Conservation (phyloP, 2,888 invertebrate genomes). For the Himalopsyche japonica region DNA sequence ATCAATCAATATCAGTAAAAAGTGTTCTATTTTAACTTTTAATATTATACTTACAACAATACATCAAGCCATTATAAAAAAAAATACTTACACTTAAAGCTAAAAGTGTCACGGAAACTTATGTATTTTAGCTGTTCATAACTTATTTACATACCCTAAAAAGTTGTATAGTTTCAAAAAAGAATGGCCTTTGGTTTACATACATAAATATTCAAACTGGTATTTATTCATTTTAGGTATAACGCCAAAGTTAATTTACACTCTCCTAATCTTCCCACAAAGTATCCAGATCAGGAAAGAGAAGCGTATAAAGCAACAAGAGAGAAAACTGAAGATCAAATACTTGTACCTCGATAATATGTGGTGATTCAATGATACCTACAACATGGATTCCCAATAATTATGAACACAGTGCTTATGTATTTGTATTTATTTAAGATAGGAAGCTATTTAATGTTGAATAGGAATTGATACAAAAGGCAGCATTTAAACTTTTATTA, state of each 20-base stretch:
- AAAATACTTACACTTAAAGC: too few relatives aligned
- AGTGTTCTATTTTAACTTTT: too few relatives aligned
- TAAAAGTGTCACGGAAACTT: too few relatives aligned
- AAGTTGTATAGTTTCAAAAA: too few relatives aligned
- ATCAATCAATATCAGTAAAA: too few relatives aligned
- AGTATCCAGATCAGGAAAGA: conserved; percentile 82
- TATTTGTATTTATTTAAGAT: not conserved
- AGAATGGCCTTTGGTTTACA: too few relatives aligned
- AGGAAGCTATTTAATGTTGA: not conserved
- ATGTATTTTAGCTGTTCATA: too few relatives aligned
- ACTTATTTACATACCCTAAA: too few relatives aligned
- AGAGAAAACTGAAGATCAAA: conserved; percentile 59
- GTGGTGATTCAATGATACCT: not conserved
- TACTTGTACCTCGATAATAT: not conserved
- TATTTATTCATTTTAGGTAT: conserved; percentile 57
- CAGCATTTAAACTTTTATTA: not conserved
- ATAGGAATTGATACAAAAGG: not conserved
- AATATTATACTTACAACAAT: too few relatives aligned
- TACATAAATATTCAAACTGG: not conserved
- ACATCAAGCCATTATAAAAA: too few relatives aligned
- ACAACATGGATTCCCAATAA: not conserved
- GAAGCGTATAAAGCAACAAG: conserved; percentile 86
- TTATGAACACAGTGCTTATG: not conserved
- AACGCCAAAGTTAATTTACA: conserved; percentile 84
- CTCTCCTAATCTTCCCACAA: conserved; percentile 85